These are phyloP conservation scores for Macaria notata DNA, from an alignment of 2,888 invertebrate species.

Conservation along the genomic window DNA sequence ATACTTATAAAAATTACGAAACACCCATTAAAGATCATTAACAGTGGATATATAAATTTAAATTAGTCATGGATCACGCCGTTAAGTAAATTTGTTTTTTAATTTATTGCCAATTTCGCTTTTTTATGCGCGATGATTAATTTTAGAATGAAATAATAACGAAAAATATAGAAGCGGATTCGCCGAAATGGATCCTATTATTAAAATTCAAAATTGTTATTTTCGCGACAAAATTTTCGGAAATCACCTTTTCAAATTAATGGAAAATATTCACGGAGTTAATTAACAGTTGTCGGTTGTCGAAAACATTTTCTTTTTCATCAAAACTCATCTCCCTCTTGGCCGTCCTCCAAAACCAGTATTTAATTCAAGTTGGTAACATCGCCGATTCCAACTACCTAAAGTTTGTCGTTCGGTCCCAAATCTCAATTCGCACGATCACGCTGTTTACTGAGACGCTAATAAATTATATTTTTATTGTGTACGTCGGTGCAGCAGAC, in stretches of 20 bases:
- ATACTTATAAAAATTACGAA: constrained; percentile 4
- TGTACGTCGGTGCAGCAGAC: constrained; percentile 62
- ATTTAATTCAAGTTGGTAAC: constrained; percentile 10
- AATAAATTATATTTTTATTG: constrained; percentile 81
- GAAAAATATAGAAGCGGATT: no score
- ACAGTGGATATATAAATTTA: constrained; percentile 13
- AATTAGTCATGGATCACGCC: constrained; percentile 10
- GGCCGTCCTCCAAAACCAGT: constrained; percentile 13
- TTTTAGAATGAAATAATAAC: neutral
- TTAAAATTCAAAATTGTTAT: neutral
- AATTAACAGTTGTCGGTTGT: constrained; percentile 15
- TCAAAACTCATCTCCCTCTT: constrained; percentile 17
- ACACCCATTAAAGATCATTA: constrained; percentile 6
- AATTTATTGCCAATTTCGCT: constrained; percentile 8
- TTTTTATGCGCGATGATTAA: neutral
- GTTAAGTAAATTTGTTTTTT: constrained; percentile 4
- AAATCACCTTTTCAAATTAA: constrained; percentile 9
- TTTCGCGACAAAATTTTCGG: constrained; percentile 2
- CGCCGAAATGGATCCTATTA: no score
- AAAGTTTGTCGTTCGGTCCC: constrained; percentile 18
- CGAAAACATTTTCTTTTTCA: constrained; percentile 17
- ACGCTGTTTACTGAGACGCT: constrained; percentile 74
- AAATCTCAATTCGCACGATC: constrained; percentile 53
- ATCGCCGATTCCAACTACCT: constrained; percentile 5
- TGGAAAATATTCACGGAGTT: constrained; percentile 11